Percentiles rank a stretch among this genome's conserved stretches.
Evolutionary conservation across 1,140 invertebrate species (phyloP).

Genomic region (Procambarus virginalis): DNA sequence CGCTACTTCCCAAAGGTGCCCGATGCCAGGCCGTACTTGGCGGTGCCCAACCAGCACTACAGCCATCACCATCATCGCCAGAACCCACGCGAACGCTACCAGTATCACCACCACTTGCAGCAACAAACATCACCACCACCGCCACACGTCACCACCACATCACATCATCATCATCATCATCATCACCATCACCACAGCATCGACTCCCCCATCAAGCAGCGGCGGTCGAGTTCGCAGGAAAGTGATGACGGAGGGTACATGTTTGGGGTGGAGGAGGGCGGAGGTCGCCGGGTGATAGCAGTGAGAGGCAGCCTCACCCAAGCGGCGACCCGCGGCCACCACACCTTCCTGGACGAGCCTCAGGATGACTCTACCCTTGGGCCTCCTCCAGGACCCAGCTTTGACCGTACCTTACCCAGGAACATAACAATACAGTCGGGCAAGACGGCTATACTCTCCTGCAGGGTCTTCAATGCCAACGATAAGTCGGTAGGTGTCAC

Average conservation of each 20-base stretch:
- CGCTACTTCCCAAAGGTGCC: conserved; percentile 10
- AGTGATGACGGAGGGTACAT: neutral
- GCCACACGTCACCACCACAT: neutral
- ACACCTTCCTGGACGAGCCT: neutral
- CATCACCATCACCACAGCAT: neutral
- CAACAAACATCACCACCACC: neutral
- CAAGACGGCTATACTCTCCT: conserved; percentile 47
- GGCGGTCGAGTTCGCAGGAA: neutral
- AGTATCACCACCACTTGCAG: neutral
- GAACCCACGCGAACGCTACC: neutral
- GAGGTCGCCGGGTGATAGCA: conserved; percentile 18
- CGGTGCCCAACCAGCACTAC: neutral
- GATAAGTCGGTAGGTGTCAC: conserved; percentile 42
- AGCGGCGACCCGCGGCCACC: neutral
- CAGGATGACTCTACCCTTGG: neutral
- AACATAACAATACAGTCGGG: conserved; percentile 44
- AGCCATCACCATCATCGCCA: no score
- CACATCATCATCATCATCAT: conserved; percentile 22
- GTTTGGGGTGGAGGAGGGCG: conserved; percentile 21
- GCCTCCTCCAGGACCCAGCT: conserved; percentile 36
- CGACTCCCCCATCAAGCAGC: neutral
- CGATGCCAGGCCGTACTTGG: conserved; percentile 13
- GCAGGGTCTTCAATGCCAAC: conserved; percentile 47
- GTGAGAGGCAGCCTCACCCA: neutral
- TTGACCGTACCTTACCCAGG: conserved; percentile 37